Evolutionary conservation across 1,140 invertebrate species (phyloP).

Genomic region (Adelges cooleyi): DNA sequence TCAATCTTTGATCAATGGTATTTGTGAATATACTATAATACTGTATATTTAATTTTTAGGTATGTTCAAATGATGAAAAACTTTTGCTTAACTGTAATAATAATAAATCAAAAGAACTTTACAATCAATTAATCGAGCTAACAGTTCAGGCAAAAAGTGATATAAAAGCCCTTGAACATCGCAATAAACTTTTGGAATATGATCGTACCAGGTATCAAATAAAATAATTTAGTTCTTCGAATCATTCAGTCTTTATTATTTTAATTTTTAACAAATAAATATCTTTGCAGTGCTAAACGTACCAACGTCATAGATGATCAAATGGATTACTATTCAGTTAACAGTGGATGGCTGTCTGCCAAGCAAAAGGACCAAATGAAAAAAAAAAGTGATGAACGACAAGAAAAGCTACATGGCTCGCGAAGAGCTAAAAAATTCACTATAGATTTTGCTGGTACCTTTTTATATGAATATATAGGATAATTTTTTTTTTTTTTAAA

Average conservation of each 20-base stretch:
- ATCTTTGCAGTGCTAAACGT: conserved; percentile 60
- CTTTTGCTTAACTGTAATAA: conserved; percentile 51
- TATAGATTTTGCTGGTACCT: conserved; percentile 70
- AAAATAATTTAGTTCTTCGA: too few species aligned
- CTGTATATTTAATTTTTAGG: conserved; percentile 36
- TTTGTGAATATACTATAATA: background rate
- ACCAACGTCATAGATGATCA: conserved; percentile 92
- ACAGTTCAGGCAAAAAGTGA: conserved; percentile 39
- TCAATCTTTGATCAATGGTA: conserved; percentile 14
- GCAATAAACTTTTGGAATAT: conserved; percentile 74
- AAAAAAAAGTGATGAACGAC: conserved; percentile 56
- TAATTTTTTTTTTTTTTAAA: background rate
- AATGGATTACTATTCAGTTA: conserved; percentile 78
- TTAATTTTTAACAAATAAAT: too few species aligned
- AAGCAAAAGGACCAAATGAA: conserved; percentile 55
- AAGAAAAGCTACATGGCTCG: conserved; percentile 53
- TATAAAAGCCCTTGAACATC: conserved; percentile 62
- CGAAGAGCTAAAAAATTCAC: conserved; percentile 55
- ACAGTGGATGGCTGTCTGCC: conserved; percentile 67
- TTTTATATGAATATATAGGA: too few species aligned
- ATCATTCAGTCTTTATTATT: too few species aligned
- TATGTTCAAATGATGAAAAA: conserved; percentile 63
- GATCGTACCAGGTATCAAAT: conserved; percentile 60
- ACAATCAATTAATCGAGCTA: conserved; percentile 43
- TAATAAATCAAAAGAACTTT: conserved; percentile 56